Conservation (phyloP, 2,888 invertebrate genomes). For the Eudemis profundana region DNA sequence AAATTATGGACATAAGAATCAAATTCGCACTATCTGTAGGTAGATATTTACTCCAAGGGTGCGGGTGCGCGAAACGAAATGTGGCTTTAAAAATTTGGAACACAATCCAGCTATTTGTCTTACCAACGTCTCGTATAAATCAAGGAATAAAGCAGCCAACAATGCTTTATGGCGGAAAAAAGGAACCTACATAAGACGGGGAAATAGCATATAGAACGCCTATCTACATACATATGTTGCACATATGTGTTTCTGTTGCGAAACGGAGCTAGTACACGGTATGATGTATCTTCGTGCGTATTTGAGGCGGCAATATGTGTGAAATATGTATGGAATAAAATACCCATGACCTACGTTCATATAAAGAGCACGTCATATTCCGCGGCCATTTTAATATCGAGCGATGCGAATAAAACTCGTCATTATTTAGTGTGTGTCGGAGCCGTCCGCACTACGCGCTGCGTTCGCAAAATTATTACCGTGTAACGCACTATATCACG, state of each 20-base stretch:
- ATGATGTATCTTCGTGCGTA: conserved; percentile 38
- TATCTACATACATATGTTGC: conserved; percentile 74
- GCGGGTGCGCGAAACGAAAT: conserved; percentile 88
- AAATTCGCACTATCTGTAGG: conserved; percentile 63
- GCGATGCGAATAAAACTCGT: conserved; percentile 54
- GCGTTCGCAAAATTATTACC: conserved; percentile 81
- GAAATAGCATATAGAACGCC: conserved; percentile 79
- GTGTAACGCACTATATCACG: conserved; percentile 83
- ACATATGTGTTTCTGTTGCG: conserved; percentile 77
- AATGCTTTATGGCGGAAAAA: conserved; percentile 86
- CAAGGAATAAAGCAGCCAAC: conserved; percentile 88
- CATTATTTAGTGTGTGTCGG: conserved; percentile 82
- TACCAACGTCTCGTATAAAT: conserved; percentile 90
- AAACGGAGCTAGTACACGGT: conserved; percentile 60
- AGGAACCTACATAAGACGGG: conserved; percentile 83
- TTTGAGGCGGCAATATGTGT: conserved; percentile 27
- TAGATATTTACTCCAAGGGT: conserved; percentile 73
- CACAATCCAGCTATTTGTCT: conserved; percentile 92
- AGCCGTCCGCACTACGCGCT: conserved; percentile 81
- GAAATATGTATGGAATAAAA: conserved; percentile 7
- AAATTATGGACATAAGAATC: conserved; percentile 54
- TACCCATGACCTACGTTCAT: conserved; percentile 15
- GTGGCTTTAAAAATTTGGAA: conserved; percentile 92
- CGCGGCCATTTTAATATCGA: conserved; percentile 79
- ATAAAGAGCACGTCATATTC: conserved; percentile 52